These are phyloP conservation scores for Eclectus roratus DNA, from an alignment of 2,113 vertebrate species.

Conservation along the genomic window DNA sequence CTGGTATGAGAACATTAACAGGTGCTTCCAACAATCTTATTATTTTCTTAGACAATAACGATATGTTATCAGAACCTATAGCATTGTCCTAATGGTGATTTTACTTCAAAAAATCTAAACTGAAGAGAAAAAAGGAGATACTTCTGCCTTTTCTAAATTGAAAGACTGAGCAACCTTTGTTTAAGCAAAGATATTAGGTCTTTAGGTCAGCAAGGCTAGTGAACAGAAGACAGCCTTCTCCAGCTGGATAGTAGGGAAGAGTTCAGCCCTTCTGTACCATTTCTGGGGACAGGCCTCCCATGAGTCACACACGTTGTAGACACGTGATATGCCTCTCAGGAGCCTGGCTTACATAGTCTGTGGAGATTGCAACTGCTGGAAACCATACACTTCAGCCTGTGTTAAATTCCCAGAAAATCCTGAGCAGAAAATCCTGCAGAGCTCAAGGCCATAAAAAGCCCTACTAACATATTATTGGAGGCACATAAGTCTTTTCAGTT, in stretches of 20 bases:
- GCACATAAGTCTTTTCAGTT: background rate
- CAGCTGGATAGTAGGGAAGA: background rate
- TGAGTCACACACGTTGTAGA: background rate
- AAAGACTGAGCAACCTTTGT: background rate
- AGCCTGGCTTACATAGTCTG: background rate
- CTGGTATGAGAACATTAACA: background rate
- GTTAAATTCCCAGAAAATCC: background rate
- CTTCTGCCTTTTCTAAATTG: background rate
- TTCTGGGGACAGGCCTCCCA: background rate
- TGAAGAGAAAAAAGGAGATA: background rate
- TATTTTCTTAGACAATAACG: background rate
- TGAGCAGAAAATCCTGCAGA: background rate
- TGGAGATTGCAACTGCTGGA: conserved; percentile 12
- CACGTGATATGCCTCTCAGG: background rate
- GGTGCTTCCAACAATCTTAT: background rate
- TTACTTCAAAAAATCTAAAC: background rate
- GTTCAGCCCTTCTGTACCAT: background rate
- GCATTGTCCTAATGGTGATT: background rate
- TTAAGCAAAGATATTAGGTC: background rate
- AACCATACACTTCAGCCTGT: background rate
- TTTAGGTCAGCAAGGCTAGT: background rate
- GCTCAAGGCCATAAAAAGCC: background rate
- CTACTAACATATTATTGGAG: background rate
- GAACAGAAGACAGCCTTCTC: background rate
- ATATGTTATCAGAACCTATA: background rate